Conservation (phyloP, 2,888 invertebrate genomes). For the Leptinotarsa peninsularis region DNA sequence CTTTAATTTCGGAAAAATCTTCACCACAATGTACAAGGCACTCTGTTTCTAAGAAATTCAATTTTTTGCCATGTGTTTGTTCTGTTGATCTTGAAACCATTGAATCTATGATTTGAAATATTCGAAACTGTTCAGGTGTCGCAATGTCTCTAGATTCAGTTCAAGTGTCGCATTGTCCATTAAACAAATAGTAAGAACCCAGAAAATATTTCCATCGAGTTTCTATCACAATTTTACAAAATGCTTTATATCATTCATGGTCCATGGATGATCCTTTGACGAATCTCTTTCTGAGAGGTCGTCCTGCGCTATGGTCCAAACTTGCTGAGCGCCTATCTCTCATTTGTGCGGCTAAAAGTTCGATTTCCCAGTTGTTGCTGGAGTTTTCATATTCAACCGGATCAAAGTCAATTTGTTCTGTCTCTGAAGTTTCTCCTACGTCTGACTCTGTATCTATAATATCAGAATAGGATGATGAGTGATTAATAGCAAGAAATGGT, state of each 20-base stretch:
- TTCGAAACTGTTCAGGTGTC: too few relatives aligned
- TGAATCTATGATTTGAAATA: too few relatives aligned
- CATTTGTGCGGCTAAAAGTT: constrained; percentile 64
- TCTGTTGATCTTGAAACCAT: background rate
- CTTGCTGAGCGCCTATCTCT: constrained; percentile 62
- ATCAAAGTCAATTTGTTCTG: constrained; percentile 57
- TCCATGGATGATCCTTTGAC: constrained; percentile 43
- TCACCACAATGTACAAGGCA: too few relatives aligned
- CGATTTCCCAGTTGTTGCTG: constrained; percentile 64
- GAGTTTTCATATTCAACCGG: constrained; percentile 62
- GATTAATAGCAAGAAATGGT: too few relatives aligned
- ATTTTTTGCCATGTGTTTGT: too few relatives aligned
- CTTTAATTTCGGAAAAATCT: too few relatives aligned
- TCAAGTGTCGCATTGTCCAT: background rate
- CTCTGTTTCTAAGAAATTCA: too few relatives aligned
- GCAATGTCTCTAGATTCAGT: background rate
- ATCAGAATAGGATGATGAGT: background rate
- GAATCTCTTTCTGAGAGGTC: constrained; percentile 57
- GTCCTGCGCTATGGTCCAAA: constrained; percentile 60
- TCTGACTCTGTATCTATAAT: constrained; percentile 59
- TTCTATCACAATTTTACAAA: constrained; percentile 41
- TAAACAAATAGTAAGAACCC: background rate
- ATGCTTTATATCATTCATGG: constrained; percentile 46
- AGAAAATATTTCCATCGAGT: constrained; percentile 8
- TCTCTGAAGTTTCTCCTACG: constrained; percentile 60